These are phyloP conservation scores for Trogon melanurus DNA, from an alignment of 2,113 vertebrate genomes.

Conservation along the genomic window DNA sequence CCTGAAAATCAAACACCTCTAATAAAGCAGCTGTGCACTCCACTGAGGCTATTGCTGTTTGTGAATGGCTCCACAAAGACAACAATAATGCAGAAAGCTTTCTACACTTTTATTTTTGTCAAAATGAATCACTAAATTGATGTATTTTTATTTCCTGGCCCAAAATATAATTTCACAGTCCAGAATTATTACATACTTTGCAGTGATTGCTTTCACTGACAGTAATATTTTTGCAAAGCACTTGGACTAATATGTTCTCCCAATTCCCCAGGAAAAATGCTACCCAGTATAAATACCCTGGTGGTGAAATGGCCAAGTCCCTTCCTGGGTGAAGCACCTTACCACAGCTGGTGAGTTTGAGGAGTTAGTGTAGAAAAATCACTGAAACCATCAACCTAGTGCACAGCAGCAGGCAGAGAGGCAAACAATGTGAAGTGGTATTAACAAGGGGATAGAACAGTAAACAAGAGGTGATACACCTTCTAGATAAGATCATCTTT, in stretches of 20 bases:
- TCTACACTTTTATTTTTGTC: background rate
- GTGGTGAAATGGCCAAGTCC: background rate
- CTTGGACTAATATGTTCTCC: background rate
- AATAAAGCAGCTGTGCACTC: background rate
- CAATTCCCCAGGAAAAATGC: background rate
- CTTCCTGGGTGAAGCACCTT: background rate
- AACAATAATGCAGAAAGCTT: background rate
- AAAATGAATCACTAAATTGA: background rate
- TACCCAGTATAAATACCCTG: background rate
- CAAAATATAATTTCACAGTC: background rate
- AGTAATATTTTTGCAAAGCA: background rate
- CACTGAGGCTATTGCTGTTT: background rate
- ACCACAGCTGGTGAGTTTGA: background rate
- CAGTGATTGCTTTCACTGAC: background rate
- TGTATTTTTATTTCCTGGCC: background rate
- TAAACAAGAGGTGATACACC: background rate
- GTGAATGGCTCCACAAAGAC: background rate
- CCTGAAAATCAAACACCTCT: constrained; percentile 2
- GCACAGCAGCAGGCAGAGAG: background rate
- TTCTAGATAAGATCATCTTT: background rate
- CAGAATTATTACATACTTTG: background rate
- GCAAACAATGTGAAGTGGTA: background rate
- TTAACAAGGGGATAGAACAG: constrained; percentile 13
- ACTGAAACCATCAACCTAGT: background rate
- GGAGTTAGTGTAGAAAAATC: constrained; percentile 28